A percentile compares a stretch with the other conserved stretches of the same genome.
Evolutionary conservation across 1,140 invertebrate species (phyloP).

Genomic region (Cryptotermes secundus): DNA sequence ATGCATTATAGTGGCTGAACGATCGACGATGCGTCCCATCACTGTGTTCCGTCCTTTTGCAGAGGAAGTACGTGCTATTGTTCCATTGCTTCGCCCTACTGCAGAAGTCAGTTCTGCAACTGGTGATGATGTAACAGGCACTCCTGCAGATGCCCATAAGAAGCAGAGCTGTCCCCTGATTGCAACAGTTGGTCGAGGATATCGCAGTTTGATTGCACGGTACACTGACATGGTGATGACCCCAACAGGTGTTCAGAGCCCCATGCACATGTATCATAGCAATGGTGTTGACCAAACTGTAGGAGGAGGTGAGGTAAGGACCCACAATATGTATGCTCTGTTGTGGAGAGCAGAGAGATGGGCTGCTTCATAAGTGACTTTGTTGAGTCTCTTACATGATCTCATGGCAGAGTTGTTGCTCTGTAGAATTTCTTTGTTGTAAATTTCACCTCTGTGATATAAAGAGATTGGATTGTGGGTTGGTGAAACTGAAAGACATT

Average conservation of each 20-base stretch:
- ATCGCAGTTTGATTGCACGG: constrained; percentile 69
- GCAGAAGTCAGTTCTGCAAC: background rate
- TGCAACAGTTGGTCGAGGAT: constrained; percentile 80
- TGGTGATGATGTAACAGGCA: background rate
- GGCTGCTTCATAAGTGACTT: constrained; percentile 27
- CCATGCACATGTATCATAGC: background rate
- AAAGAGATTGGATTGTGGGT: too few species aligned
- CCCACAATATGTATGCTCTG: constrained; percentile 66
- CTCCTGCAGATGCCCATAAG: constrained; percentile 31
- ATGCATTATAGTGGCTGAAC: constrained; percentile 84
- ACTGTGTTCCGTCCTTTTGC: constrained; percentile 89
- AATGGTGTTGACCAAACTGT: constrained; percentile 24
- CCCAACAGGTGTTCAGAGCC: constrained; percentile 30
- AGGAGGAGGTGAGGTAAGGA: constrained; percentile 46
- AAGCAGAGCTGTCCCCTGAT: constrained; percentile 57
- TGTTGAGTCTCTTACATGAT: background rate
- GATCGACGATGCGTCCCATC: constrained; percentile 74
- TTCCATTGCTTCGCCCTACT: constrained; percentile 24
- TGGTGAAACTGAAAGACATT: too few species aligned
- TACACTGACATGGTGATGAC: constrained; percentile 42
- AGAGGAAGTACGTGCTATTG: constrained; percentile 66
- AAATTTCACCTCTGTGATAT: constrained; percentile 5
- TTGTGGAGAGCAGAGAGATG: constrained; percentile 60
- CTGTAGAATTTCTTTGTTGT: background rate
- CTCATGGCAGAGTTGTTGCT: background rate